phyloP scores from a whole-genome alignment of 1,140 invertebrate genomes.

The Probaryconus sp. region DNA sequence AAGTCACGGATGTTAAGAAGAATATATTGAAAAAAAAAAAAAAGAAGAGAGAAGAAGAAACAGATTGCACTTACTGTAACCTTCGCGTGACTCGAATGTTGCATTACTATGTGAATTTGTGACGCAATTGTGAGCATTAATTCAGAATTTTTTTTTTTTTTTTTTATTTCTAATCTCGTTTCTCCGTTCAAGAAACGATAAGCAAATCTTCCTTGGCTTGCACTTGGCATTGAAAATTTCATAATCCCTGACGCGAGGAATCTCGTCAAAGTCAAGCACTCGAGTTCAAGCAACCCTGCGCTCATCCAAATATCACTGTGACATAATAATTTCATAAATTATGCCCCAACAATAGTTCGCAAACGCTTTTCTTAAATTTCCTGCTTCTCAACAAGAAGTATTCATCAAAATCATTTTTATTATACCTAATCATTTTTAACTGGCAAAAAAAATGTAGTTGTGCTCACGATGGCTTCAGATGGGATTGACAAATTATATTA shows the following conservation, averaged over 20 bases:
- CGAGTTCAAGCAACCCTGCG: constrained; percentile 49
- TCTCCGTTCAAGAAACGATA: constrained; percentile 27
- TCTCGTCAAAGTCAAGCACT: constrained; percentile 10
- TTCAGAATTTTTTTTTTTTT: constrained; percentile 28
- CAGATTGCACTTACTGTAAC: constrained; percentile 39
- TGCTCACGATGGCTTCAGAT: no score
- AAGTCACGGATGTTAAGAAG: constrained; percentile 6
- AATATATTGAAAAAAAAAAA: constrained; percentile 13
- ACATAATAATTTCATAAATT: not conserved
- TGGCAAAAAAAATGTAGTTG: no score
- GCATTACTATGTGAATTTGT: constrained; percentile 35
- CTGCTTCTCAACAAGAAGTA: no score
- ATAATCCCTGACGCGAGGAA: constrained; percentile 5
- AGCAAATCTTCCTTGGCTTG: constrained; percentile 15
- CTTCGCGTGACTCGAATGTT: constrained; percentile 54
- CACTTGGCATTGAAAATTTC: constrained; percentile 46
- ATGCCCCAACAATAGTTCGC: no score
- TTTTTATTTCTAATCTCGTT: constrained; percentile 20
- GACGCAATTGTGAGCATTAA: constrained; percentile 46
- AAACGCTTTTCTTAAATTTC: no score
- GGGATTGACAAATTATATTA: no score
- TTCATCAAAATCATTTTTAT: no score
- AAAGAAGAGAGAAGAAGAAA: constrained; percentile 2
- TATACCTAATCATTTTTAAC: no score
- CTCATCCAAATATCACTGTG: no score